A percentile compares a stretch with the other conserved stretches of the same genome.
Evolutionary conservation across 2,113 vertebrate genomes (phyloP).

Genomic region (Catharus minimus): DNA sequence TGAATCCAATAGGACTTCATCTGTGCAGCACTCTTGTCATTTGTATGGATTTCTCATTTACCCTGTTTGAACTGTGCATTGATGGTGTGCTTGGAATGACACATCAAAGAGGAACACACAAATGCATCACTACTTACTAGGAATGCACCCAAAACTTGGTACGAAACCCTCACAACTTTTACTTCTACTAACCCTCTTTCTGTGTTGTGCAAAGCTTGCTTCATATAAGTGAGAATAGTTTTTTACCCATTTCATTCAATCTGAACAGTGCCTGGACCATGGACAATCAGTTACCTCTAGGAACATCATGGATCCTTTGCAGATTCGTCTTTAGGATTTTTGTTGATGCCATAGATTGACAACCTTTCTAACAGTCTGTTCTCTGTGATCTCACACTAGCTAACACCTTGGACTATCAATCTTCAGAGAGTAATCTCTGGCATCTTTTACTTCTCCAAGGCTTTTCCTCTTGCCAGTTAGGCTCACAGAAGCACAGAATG

Average conservation of each 20-base stretch:
- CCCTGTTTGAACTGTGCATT: neutral
- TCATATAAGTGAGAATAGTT: neutral
- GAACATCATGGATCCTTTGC: neutral
- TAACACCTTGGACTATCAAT: neutral
- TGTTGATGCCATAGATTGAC: neutral
- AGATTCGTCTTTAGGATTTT: neutral
- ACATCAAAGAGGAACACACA: neutral
- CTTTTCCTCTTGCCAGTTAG: neutral
- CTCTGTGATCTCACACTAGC: neutral
- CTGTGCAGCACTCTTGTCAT: neutral
- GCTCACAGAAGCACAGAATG: neutral
- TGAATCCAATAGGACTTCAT: neutral
- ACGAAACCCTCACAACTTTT: fast-evolving
- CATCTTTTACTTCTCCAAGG: neutral
- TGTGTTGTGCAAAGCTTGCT: neutral
- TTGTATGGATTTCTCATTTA: neutral
- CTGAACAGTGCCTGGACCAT: neutral
- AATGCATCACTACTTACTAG: neutral
- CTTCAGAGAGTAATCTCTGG: neutral
- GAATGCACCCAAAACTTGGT: neutral
- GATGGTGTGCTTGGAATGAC: neutral
- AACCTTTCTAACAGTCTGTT: neutral
- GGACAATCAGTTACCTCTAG: neutral
- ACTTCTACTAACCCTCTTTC: neutral
- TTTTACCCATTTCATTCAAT: neutral